phyloP scores from a whole-genome alignment of 2,797 vertebrate species.

The Enteromius mattozi region DNA sequence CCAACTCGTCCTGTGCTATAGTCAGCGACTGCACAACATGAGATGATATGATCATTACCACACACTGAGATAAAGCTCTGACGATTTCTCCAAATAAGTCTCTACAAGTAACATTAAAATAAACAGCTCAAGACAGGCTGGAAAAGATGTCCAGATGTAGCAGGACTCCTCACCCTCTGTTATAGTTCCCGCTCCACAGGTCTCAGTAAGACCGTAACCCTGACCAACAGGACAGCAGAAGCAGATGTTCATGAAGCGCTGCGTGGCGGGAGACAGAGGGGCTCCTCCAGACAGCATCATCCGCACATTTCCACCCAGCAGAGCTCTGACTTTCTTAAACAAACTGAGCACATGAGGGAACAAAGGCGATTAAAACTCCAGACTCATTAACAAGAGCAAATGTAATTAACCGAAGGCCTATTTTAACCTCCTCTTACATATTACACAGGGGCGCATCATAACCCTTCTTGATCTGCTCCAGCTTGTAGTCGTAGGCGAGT shows the following conservation, averaged over 20 bases:
- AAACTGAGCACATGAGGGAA: conserved; percentile 74
- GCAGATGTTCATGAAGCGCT: conserved; percentile 98
- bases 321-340: conserved; percentile 91
- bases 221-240: conserved; percentile 98
- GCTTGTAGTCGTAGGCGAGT: conserved; percentile 94
- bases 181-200: conserved; percentile 95
- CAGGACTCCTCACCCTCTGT: conserved; percentile 84
- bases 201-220: conserved; percentile 96
- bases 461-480: conserved; percentile 93
- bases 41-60: neutral
- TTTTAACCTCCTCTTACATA: conserved; percentile 78
- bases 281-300: conserved; percentile 99
- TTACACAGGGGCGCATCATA: conserved; percentile 98
- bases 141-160: neutral
- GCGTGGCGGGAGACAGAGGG: conserved; percentile 90
- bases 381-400: neutral
- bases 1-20: conserved; percentile 96
- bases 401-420: neutral
- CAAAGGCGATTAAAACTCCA: neutral
- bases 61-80: neutral
- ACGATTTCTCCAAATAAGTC: neutral
- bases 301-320: conserved; percentile 91
- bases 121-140: neutral
- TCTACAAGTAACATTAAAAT: neutral
- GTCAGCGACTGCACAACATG: conserved; percentile 77